Percentiles rank a stretch among this genome's conserved stretches.
These are phyloP conservation scores for Microctenopoma lineatum DNA, from an alignment of 2,797 vertebrate genomes.

Conservation along the genomic window DNA sequence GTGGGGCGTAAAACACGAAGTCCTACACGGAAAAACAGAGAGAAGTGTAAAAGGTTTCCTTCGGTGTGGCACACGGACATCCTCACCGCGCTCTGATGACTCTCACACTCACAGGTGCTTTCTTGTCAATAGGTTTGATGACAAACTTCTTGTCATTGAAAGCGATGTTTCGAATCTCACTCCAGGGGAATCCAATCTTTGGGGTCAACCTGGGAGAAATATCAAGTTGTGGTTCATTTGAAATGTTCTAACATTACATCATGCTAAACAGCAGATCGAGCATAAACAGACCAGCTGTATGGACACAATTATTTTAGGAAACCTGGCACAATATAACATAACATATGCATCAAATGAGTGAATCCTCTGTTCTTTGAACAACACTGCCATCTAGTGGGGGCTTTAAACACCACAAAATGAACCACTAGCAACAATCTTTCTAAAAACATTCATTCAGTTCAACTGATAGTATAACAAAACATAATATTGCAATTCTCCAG, in stretches of 20 bases:
- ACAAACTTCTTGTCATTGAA: constrained; percentile 99
- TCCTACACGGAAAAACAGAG: constrained; percentile 79
- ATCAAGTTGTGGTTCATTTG: not conserved
- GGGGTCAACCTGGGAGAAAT: constrained; percentile 89
- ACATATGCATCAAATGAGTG: no score
- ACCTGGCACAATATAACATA: no score
- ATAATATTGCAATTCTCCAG: no score
- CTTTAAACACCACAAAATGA: no score
- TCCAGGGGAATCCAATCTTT: constrained; percentile 99
- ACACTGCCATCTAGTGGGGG: no score
- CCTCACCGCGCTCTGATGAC: not conserved
- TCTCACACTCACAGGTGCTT: constrained; percentile 91
- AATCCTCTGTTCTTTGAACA: no score
- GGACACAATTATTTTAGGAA: no score
- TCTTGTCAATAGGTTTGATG: constrained; percentile 99
- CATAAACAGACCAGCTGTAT: not conserved
- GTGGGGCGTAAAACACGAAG: constrained; percentile 97
- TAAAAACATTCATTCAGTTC: no score
- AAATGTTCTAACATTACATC: not conserved
- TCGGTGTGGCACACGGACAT: not conserved
- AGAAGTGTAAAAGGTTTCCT: not conserved
- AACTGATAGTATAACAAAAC: no score
- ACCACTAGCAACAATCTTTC: no score
- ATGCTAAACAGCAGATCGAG: constrained; percentile 20
- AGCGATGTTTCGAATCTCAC: constrained; percentile 98